Evolutionary conservation across 2,113 vertebrate species (phyloP).

Genomic region (Microtus montanus): DNA sequence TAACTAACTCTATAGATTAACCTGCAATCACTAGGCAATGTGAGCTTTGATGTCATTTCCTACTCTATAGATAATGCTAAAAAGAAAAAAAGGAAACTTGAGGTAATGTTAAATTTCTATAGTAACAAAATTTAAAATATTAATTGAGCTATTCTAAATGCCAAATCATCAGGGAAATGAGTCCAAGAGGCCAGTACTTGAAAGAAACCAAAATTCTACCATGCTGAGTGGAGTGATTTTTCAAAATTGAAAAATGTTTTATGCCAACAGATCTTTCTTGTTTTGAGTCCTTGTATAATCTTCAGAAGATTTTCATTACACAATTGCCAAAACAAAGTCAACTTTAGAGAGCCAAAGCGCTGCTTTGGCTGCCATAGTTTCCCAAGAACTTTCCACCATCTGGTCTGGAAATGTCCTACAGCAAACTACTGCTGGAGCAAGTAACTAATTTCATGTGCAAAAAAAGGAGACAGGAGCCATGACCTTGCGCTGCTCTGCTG

Average conservation of each 20-base stretch:
- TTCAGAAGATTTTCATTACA: conserved; percentile 76
- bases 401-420: conserved; percentile 78
- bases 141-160: conserved; percentile 49
- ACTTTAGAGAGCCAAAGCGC: conserved; percentile 72
- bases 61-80: conserved; percentile 7
- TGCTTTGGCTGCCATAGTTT: conserved; percentile 64
- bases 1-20: neutral
- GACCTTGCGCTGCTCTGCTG: conserved; percentile 59
- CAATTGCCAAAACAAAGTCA: conserved; percentile 75
- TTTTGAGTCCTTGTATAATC: conserved; percentile 74
- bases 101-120: conserved; percentile 20
- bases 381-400: conserved; percentile 79
- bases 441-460: conserved; percentile 77
- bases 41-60: conserved; percentile 27
- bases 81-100: conserved; percentile 37
- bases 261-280: conserved; percentile 69
- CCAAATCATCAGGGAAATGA: conserved; percentile 53
- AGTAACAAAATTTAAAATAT: conserved; percentile 55
- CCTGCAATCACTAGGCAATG: neutral
- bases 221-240: conserved; percentile 57
- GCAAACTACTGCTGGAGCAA: conserved; percentile 76
- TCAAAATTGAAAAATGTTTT: conserved; percentile 71
- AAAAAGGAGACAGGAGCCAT: conserved; percentile 50
- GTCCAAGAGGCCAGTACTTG: conserved; percentile 51
- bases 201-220: conserved; percentile 70